Conservation (phyloP, 2,113 vertebrate species). For the Brevimyrus niger region DNA sequence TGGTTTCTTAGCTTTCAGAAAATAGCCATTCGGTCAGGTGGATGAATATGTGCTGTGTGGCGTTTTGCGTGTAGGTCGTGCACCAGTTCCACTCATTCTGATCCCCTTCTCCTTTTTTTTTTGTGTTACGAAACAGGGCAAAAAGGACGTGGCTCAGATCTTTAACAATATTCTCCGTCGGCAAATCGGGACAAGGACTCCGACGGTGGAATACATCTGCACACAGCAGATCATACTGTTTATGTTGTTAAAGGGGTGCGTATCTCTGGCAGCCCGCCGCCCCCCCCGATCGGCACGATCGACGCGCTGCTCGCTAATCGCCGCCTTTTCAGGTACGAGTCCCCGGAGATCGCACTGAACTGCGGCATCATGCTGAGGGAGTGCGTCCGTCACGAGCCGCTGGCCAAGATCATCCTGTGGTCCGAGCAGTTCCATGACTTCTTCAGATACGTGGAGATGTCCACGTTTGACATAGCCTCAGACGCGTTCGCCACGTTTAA, state of each 20-base stretch:
- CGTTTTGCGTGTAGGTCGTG: background rate
- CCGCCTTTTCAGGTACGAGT: slow-evolving; percentile 62
- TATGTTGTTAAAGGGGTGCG: slow-evolving; percentile 94
- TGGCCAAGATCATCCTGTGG: slow-evolving; percentile 78
- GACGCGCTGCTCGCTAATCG: background rate
- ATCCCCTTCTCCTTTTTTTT: background rate
- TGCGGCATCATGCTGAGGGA: slow-evolving; percentile 80
- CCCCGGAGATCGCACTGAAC: slow-evolving; percentile 76
- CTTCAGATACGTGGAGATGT: slow-evolving; percentile 83
- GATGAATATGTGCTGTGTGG: background rate
- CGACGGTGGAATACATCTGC: slow-evolving; percentile 94
- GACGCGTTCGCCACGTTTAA: slow-evolving; percentile 80
- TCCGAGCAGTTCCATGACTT: slow-evolving; percentile 81
- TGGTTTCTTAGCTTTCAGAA: background rate
- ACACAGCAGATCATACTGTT: slow-evolving; percentile 96
- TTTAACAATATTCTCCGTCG: slow-evolving; percentile 96
- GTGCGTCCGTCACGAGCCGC: slow-evolving; percentile 75
- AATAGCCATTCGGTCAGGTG: background rate
- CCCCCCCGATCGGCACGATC: background rate
- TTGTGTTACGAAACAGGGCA: slow-evolving; percentile 64
- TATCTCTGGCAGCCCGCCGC: slow-evolving; percentile 12
- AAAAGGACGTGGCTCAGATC: slow-evolving; percentile 96
- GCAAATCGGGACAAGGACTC: slow-evolving; percentile 91
- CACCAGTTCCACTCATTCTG: background rate
- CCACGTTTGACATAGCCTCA: slow-evolving; percentile 77